Evolutionary conservation across 2,113 vertebrate genomes (phyloP).

Genomic region (Pycnonotus jocosus): DNA sequence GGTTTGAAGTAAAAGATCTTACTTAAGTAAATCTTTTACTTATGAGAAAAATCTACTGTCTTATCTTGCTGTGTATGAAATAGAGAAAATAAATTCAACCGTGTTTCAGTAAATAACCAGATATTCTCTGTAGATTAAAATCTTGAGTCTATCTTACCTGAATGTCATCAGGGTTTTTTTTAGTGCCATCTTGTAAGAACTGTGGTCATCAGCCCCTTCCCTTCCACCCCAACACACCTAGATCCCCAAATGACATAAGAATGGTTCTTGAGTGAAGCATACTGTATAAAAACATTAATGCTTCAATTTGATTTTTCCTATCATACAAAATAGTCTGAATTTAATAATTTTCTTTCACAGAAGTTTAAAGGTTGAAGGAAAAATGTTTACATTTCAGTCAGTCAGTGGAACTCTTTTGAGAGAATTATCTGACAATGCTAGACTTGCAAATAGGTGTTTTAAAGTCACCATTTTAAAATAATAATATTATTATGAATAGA

Average conservation of each 20-base stretch:
- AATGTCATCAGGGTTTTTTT: background rate
- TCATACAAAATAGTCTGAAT: background rate
- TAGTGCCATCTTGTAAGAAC: background rate
- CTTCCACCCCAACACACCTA: background rate
- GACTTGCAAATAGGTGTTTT: background rate
- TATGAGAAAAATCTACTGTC: background rate
- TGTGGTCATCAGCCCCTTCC: background rate
- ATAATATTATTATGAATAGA: background rate
- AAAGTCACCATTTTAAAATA: background rate
- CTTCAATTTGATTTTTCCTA: background rate
- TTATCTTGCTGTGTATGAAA: background rate
- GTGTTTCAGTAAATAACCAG: background rate
- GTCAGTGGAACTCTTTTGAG: background rate
- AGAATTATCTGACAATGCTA: background rate
- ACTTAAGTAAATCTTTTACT: background rate
- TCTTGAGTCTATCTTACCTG: background rate
- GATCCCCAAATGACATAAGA: background rate
- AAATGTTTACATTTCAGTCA: background rate
- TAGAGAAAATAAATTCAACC: background rate
- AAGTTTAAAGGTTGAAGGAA: background rate
- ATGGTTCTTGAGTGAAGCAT: background rate
- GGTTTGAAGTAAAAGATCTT: background rate
- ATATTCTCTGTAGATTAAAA: background rate
- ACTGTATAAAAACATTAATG: rapidly evolving
- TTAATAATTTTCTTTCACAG: background rate